Conservation (phyloP, 2,113 vertebrate genomes). For the Tyto alba region DNA sequence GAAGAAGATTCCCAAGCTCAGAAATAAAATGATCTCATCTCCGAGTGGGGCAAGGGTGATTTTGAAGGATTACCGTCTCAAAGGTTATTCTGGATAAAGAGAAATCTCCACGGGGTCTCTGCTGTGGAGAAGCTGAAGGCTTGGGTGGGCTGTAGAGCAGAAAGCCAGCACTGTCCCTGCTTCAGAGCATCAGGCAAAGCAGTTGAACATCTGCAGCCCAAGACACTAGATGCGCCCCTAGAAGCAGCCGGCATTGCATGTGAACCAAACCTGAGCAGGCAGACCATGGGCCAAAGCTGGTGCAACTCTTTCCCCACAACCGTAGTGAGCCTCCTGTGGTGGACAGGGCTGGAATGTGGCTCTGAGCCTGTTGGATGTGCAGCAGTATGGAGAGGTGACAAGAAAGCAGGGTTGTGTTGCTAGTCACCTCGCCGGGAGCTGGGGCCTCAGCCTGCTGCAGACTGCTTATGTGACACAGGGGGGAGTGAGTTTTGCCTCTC, state of each 20-base stretch:
- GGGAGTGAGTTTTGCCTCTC: not conserved
- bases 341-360: not conserved
- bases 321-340: accelerated
- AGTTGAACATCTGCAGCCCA: not conserved
- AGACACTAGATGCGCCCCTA: not conserved
- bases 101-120: not conserved
- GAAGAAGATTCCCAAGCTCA: not conserved
- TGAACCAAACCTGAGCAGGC: not conserved
- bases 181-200: not conserved
- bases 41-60: not conserved
- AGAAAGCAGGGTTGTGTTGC: not conserved
- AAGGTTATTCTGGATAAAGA: not conserved
- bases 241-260: not conserved
- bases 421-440: not conserved
- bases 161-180: not conserved
- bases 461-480: not conserved
- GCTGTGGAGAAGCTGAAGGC: not conserved
- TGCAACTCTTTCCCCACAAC: too few species aligned
- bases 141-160: not conserved
- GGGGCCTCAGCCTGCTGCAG: not conserved
- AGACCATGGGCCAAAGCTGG: not conserved
- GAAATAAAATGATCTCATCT: not conserved
- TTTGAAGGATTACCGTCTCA: not conserved
- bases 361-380: not conserved
- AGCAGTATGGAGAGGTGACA: not conserved